phyloP scores from a whole-genome alignment of 2,797 vertebrate species.

The Clarias platycephalus region DNA sequence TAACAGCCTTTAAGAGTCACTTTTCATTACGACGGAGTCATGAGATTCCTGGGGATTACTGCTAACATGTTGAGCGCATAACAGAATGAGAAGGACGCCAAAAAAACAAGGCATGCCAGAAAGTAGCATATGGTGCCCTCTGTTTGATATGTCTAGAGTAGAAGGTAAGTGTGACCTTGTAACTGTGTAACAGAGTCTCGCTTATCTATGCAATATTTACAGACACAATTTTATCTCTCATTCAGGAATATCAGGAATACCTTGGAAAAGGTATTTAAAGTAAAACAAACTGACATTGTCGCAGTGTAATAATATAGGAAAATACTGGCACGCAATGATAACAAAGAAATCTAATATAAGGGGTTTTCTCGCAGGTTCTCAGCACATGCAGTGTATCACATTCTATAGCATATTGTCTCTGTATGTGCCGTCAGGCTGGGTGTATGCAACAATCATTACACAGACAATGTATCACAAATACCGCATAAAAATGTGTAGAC shows the following conservation, averaged over 20 bases:
- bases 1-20: slow-evolving; percentile 53
- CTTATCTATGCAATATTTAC: not conserved
- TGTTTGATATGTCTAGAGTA: not conserved
- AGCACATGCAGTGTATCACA: slow-evolving; percentile 22
- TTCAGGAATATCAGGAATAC: slow-evolving; percentile 30
- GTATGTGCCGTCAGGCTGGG: slow-evolving; percentile 27
- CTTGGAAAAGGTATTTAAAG: slow-evolving; percentile 22
- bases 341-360: slow-evolving; percentile 24
- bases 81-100: not conserved
- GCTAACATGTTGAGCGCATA: slow-evolving; percentile 6
- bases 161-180: not conserved
- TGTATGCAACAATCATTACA: slow-evolving; percentile 15
- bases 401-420: slow-evolving; percentile 27
- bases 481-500: not conserved
- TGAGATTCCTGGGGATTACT: slow-evolving; percentile 17
- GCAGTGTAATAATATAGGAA: slow-evolving; percentile 25
- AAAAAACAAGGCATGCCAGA: slow-evolving; percentile 9
- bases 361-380: slow-evolving; percentile 37
- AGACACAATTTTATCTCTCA: slow-evolving; percentile 3
- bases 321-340: slow-evolving; percentile 34
- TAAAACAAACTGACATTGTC: slow-evolving; percentile 26
- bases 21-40: slow-evolving; percentile 18
- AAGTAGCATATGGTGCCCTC: slow-evolving; percentile 1
- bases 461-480: not conserved
- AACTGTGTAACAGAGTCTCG: not conserved